Conservation (phyloP, 2,113 vertebrate genomes). For the Malurus alboscapulatus region DNA sequence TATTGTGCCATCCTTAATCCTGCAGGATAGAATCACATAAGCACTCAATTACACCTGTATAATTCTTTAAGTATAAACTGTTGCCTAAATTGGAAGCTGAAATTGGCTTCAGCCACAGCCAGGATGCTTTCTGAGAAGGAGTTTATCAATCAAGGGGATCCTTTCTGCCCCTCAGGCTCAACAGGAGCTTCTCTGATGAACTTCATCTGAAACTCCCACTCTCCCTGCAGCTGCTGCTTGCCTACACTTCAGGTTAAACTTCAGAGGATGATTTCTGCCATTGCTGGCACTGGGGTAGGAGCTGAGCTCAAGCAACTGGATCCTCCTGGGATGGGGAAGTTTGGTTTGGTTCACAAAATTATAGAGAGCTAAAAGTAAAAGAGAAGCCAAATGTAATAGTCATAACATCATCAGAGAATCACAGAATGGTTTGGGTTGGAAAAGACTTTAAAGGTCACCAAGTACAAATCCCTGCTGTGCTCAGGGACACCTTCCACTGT, state of each 20-base stretch:
- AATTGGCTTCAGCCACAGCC: background rate
- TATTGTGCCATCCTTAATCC: no score
- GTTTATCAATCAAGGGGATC: background rate
- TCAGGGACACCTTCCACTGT: background rate
- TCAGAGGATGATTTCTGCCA: background rate
- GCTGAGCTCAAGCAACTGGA: accelerated
- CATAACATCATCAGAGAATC: background rate
- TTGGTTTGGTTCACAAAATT: background rate
- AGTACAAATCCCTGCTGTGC: no score
- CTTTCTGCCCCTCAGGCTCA: background rate
- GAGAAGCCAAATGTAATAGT: background rate
- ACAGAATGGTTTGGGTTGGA: background rate
- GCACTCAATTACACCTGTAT: background rate
- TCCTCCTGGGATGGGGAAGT: accelerated
- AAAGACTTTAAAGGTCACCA: background rate
- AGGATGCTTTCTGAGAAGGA: background rate
- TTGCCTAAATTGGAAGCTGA: background rate
- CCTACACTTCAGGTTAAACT: background rate
- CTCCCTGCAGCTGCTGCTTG: background rate
- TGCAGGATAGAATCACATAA: background rate
- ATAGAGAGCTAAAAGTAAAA: background rate
- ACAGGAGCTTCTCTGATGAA: background rate
- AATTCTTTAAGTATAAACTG: background rate
- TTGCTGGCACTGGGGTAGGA: background rate
- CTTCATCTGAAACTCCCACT: background rate